A percentile compares a stretch with the other conserved stretches of the same genome.
Evolutionary conservation across 2,888 invertebrate genomes (phyloP).

Genomic region (Idaea biselata): DNA sequence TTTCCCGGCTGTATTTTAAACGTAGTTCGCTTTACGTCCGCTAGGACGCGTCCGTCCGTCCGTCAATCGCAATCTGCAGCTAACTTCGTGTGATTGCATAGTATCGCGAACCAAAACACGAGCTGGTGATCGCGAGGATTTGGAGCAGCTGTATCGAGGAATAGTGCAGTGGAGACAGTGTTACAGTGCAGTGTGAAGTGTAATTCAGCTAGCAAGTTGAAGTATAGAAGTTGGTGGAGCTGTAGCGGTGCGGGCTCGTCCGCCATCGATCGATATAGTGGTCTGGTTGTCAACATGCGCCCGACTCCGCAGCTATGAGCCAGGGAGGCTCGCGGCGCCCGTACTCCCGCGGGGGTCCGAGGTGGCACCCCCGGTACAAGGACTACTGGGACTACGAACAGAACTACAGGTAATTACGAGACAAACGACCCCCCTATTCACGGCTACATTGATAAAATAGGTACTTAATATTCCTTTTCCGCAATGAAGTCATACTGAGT

Average conservation of each 20-base stretch:
- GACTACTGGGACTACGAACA: constrained; percentile 78
- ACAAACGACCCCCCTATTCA: neutral
- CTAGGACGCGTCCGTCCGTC: constrained; percentile 40
- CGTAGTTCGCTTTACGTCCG: constrained; percentile 32
- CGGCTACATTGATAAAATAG: too few relatives aligned
- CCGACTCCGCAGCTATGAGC: constrained; percentile 52
- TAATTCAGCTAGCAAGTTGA: constrained; percentile 11
- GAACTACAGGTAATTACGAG: constrained; percentile 58
- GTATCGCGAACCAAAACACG: constrained; percentile 49
- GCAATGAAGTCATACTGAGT: too few relatives aligned
- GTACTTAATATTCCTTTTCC: neutral
- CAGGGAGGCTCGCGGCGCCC: constrained; percentile 73
- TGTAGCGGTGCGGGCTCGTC: constrained; percentile 40
- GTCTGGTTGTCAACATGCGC: constrained; percentile 56
- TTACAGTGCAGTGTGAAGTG: constrained; percentile 54
- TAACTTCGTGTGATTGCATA: constrained; percentile 63
- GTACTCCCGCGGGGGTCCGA: constrained; percentile 72
- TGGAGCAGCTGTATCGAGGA: neutral
- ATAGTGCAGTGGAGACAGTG: constrained; percentile 40
- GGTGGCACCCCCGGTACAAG: constrained; percentile 77
- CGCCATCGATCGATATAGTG: constrained; percentile 58
- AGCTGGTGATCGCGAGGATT: constrained; percentile 31
- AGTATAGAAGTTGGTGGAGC: constrained; percentile 35
- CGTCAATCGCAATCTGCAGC: constrained; percentile 42
- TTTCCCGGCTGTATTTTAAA: constrained; percentile 67